A percentile compares a stretch with the other conserved stretches of the same genome.
These are phyloP conservation scores for Poicephalus meyeri DNA, from an alignment of 2,113 vertebrate species.

Conservation along the genomic window DNA sequence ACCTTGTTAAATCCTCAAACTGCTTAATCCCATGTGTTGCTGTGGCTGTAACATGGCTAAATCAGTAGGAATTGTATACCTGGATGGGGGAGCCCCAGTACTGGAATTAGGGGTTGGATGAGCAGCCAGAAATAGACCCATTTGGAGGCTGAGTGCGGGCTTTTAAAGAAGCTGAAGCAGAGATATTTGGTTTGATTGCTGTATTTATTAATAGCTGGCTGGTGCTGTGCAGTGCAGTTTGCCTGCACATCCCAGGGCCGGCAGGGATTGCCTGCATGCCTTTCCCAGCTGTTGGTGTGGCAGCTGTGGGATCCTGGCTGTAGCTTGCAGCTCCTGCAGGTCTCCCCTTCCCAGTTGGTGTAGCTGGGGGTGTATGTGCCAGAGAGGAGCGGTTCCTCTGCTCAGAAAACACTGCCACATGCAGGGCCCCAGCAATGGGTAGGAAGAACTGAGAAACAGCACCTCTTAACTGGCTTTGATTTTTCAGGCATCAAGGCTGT, in stretches of 20 bases:
- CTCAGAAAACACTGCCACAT: not conserved
- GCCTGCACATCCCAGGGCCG: not conserved
- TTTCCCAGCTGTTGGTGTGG: constrained; percentile 41
- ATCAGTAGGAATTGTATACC: not conserved
- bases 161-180: not conserved
- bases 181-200: not conserved
- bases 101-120: not conserved
- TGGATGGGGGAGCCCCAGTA: not conserved
- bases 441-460: not conserved
- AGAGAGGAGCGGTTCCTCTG: not conserved
- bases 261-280: constrained; percentile 1
- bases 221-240: constrained; percentile 12
- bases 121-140: not conserved
- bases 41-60: not conserved
- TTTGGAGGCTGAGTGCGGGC: not conserved
- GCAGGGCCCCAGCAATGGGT: not conserved
- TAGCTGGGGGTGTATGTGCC: not conserved
- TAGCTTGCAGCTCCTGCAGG: not conserved
- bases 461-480: not conserved
- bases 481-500: not conserved
- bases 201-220: not conserved
- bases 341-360: not conserved
- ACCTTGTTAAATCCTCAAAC: not conserved
- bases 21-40: not conserved
- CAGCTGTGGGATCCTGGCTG: not conserved